phyloP scores from a whole-genome alignment of 2,888 invertebrate species.

The Polydrusus tereticollis region DNA sequence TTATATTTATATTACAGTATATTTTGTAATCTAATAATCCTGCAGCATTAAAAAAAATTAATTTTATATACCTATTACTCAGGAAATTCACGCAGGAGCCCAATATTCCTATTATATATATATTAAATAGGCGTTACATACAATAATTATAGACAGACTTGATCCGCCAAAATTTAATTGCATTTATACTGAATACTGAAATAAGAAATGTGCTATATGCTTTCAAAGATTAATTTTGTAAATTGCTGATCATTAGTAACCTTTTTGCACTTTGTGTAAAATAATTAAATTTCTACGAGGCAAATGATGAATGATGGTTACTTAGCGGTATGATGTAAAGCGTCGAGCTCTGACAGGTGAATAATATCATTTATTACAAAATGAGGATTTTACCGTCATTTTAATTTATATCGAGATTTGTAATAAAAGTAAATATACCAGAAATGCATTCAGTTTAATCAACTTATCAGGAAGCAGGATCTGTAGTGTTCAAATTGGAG shows the following conservation, averaged over 20 bases:
- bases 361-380: neutral
- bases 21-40: neutral
- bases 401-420: neutral
- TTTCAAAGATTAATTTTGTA: neutral
- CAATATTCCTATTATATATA: neutral
- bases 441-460: conserved; percentile 2
- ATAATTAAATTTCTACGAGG: conserved; percentile 3
- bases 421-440: neutral
- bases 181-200: neutral
- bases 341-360: neutral
- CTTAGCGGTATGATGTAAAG: neutral
- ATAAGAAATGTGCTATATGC: neutral
- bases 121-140: neutral
- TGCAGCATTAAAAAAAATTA: neutral
- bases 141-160: neutral
- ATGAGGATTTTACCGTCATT: neutral
- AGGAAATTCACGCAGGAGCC: neutral
- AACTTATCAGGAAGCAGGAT: neutral
- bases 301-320: neutral
- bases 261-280: neutral
- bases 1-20: neutral
- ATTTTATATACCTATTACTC: neutral
- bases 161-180: no score
- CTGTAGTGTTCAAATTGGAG: neutral
- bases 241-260: neutral